phyloP scores from a whole-genome alignment of 2,888 invertebrate genomes.

The Oscheius sp. region DNA sequence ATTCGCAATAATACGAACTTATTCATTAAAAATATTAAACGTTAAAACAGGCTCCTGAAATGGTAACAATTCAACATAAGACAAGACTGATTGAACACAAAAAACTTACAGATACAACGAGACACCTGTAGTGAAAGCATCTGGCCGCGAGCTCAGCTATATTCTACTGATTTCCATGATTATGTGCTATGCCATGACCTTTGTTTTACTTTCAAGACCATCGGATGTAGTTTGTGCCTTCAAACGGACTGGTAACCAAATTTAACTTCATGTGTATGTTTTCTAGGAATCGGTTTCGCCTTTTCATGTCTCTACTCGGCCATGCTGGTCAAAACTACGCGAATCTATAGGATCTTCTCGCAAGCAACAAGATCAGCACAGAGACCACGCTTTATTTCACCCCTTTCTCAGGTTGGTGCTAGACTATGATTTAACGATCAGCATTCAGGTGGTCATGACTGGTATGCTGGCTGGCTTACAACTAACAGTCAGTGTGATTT shows the following conservation, averaged over 20 bases:
- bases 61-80: no score
- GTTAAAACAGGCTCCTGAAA: no score
- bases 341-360: conserved; percentile 82
- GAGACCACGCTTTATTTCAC: conserved; percentile 83
- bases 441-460: conserved; percentile 54
- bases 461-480: conserved; percentile 80
- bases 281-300: conserved; percentile 79
- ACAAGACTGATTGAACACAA: not conserved
- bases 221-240: conserved; percentile 80
- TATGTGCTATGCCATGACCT: conserved; percentile 81
- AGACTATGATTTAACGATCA: not conserved
- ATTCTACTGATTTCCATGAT: conserved; percentile 80
- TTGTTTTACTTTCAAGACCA: conserved; percentile 81
- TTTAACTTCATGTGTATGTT: not conserved
- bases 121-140: conserved; percentile 83
- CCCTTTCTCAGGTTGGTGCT: conserved; percentile 80
- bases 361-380: conserved; percentile 78
- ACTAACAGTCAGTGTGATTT: conserved; percentile 80
- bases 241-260: conserved; percentile 77
- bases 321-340: conserved; percentile 83
- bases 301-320: conserved; percentile 83
- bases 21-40: conserved; percentile 5
- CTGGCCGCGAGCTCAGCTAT: conserved; percentile 84
- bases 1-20: not conserved
- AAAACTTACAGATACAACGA: conserved; percentile 77